Evolutionary conservation across 1,140 invertebrate species (phyloP).

Genomic region (Apis laboriosa): DNA sequence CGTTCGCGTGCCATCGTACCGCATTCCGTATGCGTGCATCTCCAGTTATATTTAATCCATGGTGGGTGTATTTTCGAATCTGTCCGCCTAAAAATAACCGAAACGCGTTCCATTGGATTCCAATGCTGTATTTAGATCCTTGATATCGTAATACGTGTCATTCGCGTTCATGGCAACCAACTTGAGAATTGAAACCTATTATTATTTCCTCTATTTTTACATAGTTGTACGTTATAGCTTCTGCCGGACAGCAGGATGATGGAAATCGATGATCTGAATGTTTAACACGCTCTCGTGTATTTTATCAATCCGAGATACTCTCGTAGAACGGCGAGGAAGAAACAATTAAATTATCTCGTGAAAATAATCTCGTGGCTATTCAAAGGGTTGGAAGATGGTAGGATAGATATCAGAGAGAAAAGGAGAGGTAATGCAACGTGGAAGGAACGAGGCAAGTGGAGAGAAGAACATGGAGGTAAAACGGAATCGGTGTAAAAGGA

Average conservation of each 20-base stretch:
- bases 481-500: constrained; percentile 3
- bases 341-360: not conserved
- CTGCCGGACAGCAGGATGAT: too few species aligned
- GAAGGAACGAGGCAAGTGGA: constrained; percentile 30
- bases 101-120: constrained; percentile 64
- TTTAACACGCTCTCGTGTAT: not conserved
- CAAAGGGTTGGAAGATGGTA: not conserved
- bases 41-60: constrained; percentile 62
- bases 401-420: not conserved
- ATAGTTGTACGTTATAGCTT: not conserved
- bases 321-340: not conserved
- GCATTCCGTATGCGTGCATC: constrained; percentile 57
- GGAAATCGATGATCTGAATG: not conserved
- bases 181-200: not conserved
- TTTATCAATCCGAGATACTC: not conserved
- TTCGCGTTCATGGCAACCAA: not conserved
- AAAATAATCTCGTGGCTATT: not conserved
- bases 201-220: constrained; percentile 10
- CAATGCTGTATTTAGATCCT: constrained; percentile 61
- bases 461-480: constrained; percentile 46
- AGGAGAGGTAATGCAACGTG: not conserved
- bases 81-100: constrained; percentile 60
- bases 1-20: constrained; percentile 47
- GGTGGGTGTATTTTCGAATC: constrained; percentile 65
- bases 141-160: constrained; percentile 44